Percentiles rank a stretch among this genome's conserved stretches.
These are phyloP conservation scores for Acromyrmex echinatior DNA, from an alignment of 1,140 invertebrate species.

Conservation along the genomic window DNA sequence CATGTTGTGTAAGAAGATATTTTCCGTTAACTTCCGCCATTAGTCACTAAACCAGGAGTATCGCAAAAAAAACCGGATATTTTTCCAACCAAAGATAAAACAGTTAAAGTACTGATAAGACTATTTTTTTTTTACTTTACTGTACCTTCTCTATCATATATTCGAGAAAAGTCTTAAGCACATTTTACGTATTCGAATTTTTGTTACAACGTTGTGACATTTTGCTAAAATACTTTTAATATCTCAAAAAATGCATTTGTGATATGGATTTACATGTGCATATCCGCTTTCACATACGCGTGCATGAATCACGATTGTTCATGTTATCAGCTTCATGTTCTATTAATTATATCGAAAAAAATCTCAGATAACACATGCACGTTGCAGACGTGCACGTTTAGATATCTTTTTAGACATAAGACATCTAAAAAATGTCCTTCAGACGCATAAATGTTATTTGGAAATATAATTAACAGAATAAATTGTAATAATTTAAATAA, in stretches of 20 bases:
- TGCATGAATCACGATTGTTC: too few relatives aligned
- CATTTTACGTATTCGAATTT: neutral
- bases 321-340: too few relatives aligned
- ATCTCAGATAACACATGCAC: too few relatives aligned
- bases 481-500: neutral
- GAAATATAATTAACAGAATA: neutral
- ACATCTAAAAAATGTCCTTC: too few relatives aligned
- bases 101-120: neutral
- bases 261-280: neutral
- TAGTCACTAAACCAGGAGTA: neutral
- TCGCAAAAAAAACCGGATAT: constrained; percentile 1
- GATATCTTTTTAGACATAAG: too few relatives aligned
- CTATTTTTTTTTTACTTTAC: neutral
- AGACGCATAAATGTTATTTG: too few relatives aligned
- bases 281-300: neutral
- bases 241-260: neutral
- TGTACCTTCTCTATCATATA: neutral
- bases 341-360: too few relatives aligned
- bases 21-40: constrained; percentile 1
- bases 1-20: constrained; percentile 74
- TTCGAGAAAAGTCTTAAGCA: neutral
- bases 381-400: too few relatives aligned
- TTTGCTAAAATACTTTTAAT: neutral
- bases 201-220: neutral
- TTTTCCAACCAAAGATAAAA: neutral